Evolutionary conservation across 2,797 vertebrate genomes (phyloP).

Genomic region (Fratercula arctica): DNA sequence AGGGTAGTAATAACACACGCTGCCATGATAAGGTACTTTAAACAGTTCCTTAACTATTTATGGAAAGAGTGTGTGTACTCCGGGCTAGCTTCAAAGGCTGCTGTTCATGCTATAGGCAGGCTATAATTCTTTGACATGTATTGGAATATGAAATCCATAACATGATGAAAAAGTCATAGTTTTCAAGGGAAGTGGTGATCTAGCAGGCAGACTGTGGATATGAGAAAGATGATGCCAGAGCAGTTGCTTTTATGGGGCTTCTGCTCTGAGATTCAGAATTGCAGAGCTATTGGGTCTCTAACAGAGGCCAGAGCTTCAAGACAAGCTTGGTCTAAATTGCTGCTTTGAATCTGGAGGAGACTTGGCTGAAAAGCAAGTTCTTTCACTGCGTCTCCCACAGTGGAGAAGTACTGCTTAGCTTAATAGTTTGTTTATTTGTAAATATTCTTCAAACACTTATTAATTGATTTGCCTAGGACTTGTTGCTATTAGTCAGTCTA

Average conservation of each 20-base stretch:
- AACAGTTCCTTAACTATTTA: neutral
- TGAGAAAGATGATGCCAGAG: neutral
- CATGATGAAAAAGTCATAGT: neutral
- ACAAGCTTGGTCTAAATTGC: neutral
- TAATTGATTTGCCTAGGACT: neutral
- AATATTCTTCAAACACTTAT: neutral
- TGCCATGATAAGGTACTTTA: neutral
- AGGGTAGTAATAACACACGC: neutral
- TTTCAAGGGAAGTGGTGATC: neutral
- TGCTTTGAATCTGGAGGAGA: neutral
- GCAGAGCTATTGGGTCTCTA: neutral
- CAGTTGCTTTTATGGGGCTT: neutral
- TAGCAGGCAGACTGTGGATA: neutral
- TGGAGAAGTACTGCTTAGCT: neutral
- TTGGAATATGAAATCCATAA: neutral
- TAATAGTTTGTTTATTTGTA: neutral
- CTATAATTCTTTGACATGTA: neutral
- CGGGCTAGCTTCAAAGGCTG: neutral
- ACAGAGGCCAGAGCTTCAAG: neutral
- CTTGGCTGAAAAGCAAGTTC: neutral
- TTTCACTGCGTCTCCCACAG: neutral
- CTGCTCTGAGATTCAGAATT: neutral
- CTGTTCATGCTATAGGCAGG: neutral
- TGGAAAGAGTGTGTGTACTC: neutral
- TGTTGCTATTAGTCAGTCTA: neutral